Conservation (phyloP, 2,113 vertebrate species). For the Chaetorhynchus papuensis region DNA sequence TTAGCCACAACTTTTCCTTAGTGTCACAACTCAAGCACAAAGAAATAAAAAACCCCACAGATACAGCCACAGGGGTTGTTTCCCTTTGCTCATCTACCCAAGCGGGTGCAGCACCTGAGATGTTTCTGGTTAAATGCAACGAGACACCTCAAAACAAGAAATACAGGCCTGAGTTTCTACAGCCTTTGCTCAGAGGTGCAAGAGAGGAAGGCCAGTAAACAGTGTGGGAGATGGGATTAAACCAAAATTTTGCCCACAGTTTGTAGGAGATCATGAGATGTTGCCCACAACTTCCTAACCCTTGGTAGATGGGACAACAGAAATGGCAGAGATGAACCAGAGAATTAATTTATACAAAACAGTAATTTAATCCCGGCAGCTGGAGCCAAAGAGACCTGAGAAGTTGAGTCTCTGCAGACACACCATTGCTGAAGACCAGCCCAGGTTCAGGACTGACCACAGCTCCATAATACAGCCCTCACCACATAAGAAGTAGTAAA, state of each 20-base stretch:
- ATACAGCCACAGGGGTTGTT: neutral
- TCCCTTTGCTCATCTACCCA: neutral
- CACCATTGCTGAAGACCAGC: neutral
- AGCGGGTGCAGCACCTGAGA: fast-evolving
- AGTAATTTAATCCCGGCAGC: neutral
- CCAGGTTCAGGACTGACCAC: neutral
- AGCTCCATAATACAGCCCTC: neutral
- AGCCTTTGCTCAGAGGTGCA: neutral
- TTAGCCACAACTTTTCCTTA: neutral
- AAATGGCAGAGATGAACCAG: neutral
- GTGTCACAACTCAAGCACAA: neutral
- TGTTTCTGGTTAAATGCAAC: neutral
- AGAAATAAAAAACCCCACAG: neutral
- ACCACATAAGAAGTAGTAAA: fast-evolving
- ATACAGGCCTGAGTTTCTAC: neutral
- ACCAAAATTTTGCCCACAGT: neutral
- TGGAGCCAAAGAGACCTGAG: neutral
- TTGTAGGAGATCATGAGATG: neutral
- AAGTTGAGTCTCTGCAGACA: neutral
- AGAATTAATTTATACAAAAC: neutral
- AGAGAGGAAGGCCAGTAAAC: neutral
- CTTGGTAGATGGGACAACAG: neutral
- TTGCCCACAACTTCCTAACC: neutral
- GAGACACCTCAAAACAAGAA: neutral
- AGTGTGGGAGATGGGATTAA: neutral